Evolutionary conservation across 2,888 invertebrate genomes (phyloP), one percentile per base, ranked within the genome.

Genomic region (Melanargia galathea): DNA sequence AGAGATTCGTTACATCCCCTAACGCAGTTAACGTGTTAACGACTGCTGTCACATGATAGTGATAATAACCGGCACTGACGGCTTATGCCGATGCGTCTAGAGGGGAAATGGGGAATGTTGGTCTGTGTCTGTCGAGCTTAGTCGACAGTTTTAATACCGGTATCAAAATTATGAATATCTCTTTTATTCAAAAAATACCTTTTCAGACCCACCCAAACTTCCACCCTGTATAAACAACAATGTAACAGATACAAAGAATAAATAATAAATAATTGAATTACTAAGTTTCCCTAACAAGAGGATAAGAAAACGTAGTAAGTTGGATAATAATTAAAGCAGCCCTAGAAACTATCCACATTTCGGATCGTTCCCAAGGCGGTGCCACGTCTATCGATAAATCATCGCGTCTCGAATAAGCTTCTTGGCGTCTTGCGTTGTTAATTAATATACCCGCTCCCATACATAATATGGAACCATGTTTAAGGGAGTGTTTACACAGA

Each of bases 371-470:
- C 80, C 81, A 69, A 67, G 75, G 77, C 77, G 81, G 78, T 77
- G 80, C 74, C 77, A 73, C 73, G 75, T 75, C 80, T 86, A 86
- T 87, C 89, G 86, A 89, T 89, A 86, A 87, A 89, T 89, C 89
- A 89, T 86, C 82, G 80, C 79, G 77, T 83, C 82, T 85, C 85
- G 82, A 86, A 84, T 81, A 77, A 60, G 49, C 62, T 77, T 74
- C 58, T 48, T 48, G 58, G 20, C 57, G 33, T 74, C 70, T 76
- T 80, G 75, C 74, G 73, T 73, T 70, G 68, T 60, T 60, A 65
- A 60, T 60, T 58, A 61, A 49, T 24, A 52, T 35, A 24, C 22
- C 35, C 8, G 43, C 57, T 26, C 11, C 18, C 22, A 38, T 10
- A 20, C 16, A 43, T 51, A 20, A 43, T 51, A 20, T n/a, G 10